phyloP scores from a whole-genome alignment of 1,140 invertebrate genomes.

The Drosophila pallidifrons region DNA sequence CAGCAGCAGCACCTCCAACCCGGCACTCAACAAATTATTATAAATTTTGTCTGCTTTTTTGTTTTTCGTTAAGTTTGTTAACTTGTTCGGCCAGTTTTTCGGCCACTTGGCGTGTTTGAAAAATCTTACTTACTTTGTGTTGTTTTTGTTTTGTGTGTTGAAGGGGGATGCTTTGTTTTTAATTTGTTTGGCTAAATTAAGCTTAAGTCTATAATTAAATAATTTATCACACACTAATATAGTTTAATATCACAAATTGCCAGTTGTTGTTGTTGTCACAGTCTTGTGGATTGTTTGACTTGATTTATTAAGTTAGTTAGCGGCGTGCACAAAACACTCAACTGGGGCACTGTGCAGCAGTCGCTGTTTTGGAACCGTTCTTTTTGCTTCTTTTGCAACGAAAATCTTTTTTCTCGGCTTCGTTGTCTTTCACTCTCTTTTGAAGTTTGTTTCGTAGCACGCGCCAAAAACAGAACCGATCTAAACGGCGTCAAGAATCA shows the following conservation, averaged over 20 bases:
- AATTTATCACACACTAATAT: constrained; percentile 64
- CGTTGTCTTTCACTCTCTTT: constrained; percentile 23
- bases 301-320: not conserved
- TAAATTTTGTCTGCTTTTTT: constrained; percentile 9
- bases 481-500: constrained; percentile 84
- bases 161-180: constrained; percentile 12
- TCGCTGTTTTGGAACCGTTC: constrained; percentile 49
- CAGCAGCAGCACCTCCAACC: constrained; percentile 4
- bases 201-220: constrained; percentile 48
- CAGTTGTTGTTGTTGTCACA: constrained; percentile 25
- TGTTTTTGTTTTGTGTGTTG: constrained; percentile 27
- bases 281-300: constrained; percentile 20
- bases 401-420: not conserved
- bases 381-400: not conserved
- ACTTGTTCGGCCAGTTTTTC: constrained; percentile 70
- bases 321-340: constrained; percentile 50
- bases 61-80: constrained; percentile 39
- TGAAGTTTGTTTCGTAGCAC: constrained; percentile 35
- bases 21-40: constrained; percentile 29
- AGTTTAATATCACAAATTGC: constrained; percentile 45
- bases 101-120: constrained; percentile 4
- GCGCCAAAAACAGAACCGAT: constrained; percentile 79
- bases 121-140: constrained; percentile 66
- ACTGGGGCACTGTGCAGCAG: constrained; percentile 44
- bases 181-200: constrained; percentile 29